A percentile compares a stretch with the other conserved stretches of the same genome.
Evolutionary conservation across 2,888 invertebrate genomes (phyloP).

Genomic region (Belgica antarctica): DNA sequence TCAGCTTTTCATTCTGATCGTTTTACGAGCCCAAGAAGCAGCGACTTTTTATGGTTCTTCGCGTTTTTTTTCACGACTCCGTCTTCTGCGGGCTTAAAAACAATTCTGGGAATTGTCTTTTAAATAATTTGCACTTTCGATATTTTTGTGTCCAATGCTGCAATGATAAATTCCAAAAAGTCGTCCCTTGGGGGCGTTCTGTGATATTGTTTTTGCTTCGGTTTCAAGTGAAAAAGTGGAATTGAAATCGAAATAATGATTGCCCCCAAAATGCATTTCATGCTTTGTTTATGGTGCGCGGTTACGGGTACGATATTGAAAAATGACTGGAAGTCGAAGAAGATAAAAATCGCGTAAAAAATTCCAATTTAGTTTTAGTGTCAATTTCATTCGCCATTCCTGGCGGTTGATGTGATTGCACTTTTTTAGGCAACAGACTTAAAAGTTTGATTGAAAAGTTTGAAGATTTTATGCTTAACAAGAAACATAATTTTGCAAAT

Average conservation of each 20-base stretch:
- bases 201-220: neutral
- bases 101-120: slow-evolving; percentile 16
- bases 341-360: neutral
- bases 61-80: neutral
- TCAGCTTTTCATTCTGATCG: neutral
- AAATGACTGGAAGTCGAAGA: neutral
- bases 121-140: slow-evolving; percentile 1
- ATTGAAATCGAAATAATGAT: slow-evolving; percentile 5
- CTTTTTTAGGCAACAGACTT: neutral
- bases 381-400: neutral
- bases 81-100: neutral
- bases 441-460: slow-evolving; percentile 2
- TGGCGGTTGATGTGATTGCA: neutral
- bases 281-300: slow-evolving; percentile 4
- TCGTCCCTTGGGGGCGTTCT: neutral
- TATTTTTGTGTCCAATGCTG: neutral
- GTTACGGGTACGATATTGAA: slow-evolving; percentile 10
- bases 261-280: neutral
- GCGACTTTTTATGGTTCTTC: slow-evolving; percentile 5
- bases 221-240: neutral
- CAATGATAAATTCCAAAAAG: slow-evolving; percentile 1
- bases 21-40: slow-evolving; percentile 17
- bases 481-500: neutral
- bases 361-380: slow-evolving; percentile 10
- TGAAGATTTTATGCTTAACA: neutral